Conservation (phyloP, 2,888 invertebrate genomes). For the Lochmaea capreae region DNA sequence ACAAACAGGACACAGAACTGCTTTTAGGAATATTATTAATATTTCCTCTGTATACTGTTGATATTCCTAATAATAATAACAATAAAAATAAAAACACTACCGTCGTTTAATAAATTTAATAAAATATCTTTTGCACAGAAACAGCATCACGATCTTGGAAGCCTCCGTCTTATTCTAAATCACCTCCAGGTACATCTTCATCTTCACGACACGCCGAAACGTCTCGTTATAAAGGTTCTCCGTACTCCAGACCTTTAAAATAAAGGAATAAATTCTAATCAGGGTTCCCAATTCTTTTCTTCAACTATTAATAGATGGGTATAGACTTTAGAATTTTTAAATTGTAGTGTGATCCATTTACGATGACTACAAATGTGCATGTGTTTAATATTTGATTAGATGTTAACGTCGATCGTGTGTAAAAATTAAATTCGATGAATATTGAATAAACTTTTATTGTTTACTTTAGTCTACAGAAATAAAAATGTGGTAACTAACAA, state of each 20-base stretch:
- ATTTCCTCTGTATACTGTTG: constrained; percentile 2
- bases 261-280: constrained; percentile 56
- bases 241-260: constrained; percentile 71
- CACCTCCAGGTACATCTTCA: constrained; percentile 18
- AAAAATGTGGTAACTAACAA: neutral
- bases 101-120: constrained; percentile 4
- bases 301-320: neutral
- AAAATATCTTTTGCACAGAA: constrained; percentile 45
- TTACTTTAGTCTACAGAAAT: neutral
- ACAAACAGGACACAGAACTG: too few relatives aligned
- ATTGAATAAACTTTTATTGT: too few relatives aligned
- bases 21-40: too few relatives aligned
- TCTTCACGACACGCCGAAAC: constrained; percentile 61
- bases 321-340: neutral
- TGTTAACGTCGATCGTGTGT: too few relatives aligned
- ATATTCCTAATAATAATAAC: constrained; percentile 9
- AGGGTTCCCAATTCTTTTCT: constrained; percentile 26
- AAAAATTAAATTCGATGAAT: too few relatives aligned
- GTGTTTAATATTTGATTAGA: neutral
- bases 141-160: constrained; percentile 67
- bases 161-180: constrained; percentile 64
- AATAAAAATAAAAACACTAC: constrained; percentile 17
- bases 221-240: constrained; percentile 71
- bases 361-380: too few relatives aligned
- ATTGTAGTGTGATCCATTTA: neutral